Conservation (phyloP, 2,888 invertebrate genomes). For the Melieria omissa region DNA sequence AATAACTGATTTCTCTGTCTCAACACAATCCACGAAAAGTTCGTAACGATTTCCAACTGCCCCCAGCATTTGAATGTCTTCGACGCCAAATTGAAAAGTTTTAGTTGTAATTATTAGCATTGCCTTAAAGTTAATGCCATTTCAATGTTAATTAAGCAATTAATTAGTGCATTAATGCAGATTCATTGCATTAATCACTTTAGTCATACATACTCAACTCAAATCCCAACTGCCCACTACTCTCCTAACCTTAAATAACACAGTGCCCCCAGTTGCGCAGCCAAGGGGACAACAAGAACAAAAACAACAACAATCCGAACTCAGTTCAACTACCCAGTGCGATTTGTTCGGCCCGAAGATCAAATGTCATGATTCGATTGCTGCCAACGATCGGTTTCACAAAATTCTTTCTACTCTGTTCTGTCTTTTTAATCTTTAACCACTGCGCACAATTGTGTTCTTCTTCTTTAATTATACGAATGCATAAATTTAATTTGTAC, state of each 20-base stretch:
- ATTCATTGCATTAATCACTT: no score
- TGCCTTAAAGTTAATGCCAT: neutral
- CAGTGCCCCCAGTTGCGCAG: no score
- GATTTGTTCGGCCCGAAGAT: no score
- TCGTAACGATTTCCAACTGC: constrained; percentile 8
- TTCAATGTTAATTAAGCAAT: constrained; percentile 18
- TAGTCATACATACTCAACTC: no score
- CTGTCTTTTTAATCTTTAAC: no score
- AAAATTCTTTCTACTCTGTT: no score
- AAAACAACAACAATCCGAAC: no score
- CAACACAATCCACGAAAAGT: constrained; percentile 10
- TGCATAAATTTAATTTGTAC: constrained; percentile 43
- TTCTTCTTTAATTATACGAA: constrained; percentile 46
- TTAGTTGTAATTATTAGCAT: neutral
- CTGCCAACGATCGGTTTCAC: no score
- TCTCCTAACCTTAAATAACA: no score
- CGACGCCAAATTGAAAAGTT: neutral
- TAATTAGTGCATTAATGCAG: constrained; percentile 8
- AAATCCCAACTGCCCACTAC: constrained; percentile 34
- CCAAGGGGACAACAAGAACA: no score
- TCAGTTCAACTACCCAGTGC: no score
- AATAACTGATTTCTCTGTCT: constrained; percentile 25
- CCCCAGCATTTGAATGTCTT: neutral
- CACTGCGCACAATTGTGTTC: constrained; percentile 48
- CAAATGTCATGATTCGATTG: no score